phyloP scores from a whole-genome alignment of 2,797 vertebrate species.

The Falco biarmicus region DNA sequence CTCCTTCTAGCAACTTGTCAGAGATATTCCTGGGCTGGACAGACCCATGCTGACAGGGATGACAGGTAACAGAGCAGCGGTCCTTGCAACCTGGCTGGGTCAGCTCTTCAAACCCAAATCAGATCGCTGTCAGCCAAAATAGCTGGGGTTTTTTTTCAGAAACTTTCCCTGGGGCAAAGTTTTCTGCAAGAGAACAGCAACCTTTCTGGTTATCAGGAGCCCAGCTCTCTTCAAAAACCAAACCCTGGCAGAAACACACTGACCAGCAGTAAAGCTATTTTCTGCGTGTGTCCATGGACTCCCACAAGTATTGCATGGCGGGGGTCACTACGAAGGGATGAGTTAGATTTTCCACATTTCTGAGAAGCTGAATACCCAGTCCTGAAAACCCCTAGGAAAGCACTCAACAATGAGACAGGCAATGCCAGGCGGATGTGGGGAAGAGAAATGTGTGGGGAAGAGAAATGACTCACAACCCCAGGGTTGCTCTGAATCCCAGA shows the following conservation, averaged over 20 bases:
- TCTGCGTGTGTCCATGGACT: background rate
- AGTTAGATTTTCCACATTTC: background rate
- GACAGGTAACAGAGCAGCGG: background rate
- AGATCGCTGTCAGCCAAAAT: background rate
- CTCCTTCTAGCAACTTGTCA: background rate
- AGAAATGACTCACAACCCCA: background rate
- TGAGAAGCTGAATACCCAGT: background rate
- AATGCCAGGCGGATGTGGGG: background rate
- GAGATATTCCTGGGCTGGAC: background rate
- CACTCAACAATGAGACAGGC: background rate
- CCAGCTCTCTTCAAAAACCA: background rate
- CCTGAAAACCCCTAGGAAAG: background rate
- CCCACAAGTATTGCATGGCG: background rate
- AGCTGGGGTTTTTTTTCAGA: background rate
- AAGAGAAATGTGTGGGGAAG: background rate
- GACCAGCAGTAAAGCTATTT: background rate
- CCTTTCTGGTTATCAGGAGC: background rate
- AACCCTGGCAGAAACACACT: background rate
- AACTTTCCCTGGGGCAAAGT: background rate
- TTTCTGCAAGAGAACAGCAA: background rate
- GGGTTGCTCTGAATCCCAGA: background rate
- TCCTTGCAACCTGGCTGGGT: background rate
- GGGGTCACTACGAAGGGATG: background rate
- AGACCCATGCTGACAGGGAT: background rate
- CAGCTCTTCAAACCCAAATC: background rate